Conservation (phyloP, 2,888 invertebrate genomes). For the Eupithecia exiguata region DNA sequence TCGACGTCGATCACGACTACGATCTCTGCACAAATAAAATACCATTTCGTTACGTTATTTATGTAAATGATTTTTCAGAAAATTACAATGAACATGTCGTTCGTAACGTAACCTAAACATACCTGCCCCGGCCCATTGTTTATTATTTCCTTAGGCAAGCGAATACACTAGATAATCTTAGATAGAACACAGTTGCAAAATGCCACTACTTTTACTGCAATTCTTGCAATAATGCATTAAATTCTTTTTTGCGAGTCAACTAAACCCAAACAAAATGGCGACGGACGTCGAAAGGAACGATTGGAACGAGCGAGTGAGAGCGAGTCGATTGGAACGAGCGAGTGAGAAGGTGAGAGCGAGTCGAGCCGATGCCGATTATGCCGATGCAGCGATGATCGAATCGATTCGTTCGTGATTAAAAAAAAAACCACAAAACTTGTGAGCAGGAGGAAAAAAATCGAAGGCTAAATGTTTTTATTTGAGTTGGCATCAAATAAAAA, state of each 20-base stretch:
- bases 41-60: neutral
- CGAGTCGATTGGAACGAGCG: no score
- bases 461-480: no score
- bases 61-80: neutral
- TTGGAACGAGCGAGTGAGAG: no score
- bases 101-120: slow-evolving; percentile 44
- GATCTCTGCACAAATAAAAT: slow-evolving; percentile 60
- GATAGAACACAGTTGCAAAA: neutral
- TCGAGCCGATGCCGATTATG: no score
- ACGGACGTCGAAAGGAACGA: neutral
- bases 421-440: no score
- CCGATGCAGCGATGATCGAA: no score
- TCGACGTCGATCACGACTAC: slow-evolving; percentile 79
- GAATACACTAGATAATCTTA: slow-evolving; percentile 3
- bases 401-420: no score
- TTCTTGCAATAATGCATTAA: neutral
- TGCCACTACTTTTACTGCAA: neutral
- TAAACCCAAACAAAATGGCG: slow-evolving; percentile 2
- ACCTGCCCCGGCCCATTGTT: slow-evolving; percentile 75
- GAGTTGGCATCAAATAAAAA: no score
- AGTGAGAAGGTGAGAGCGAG: no score
- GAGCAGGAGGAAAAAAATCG: no score
- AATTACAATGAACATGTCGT: slow-evolving; percentile 23
- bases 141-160: slow-evolving; percentile 12
- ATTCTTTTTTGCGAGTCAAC: neutral